Evolutionary conservation across 2,797 vertebrate genomes (phyloP).

Genomic region (Hipposideros larvatus): DNA sequence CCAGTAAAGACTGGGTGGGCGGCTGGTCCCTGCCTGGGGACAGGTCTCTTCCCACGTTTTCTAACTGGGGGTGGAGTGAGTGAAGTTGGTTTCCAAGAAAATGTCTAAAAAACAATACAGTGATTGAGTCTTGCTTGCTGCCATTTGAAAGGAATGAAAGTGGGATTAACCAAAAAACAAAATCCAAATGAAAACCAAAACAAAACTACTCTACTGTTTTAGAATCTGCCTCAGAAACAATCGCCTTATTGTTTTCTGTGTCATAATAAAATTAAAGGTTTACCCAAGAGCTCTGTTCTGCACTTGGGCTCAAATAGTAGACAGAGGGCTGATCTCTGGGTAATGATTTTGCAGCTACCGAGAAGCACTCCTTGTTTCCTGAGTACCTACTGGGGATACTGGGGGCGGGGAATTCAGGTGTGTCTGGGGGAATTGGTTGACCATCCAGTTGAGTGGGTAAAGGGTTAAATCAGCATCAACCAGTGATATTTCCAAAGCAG

Average conservation of each 20-base stretch:
- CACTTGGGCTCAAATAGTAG: not conserved
- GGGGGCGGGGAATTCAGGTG: not conserved
- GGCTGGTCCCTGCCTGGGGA: not conserved
- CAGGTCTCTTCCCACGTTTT: slow-evolving; percentile 33
- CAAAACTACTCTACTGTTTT: slow-evolving; percentile 72
- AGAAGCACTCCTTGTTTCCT: not conserved
- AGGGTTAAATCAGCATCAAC: not conserved
- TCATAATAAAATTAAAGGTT: slow-evolving; percentile 56
- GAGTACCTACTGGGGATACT: not conserved
- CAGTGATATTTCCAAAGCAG: not conserved
- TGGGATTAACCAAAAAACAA: slow-evolving; percentile 74
- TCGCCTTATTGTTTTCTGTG: slow-evolving; percentile 53
- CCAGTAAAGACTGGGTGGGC: not conserved
- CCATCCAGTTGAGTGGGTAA: not conserved
- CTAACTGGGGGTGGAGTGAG: not conserved
- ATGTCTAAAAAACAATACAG: slow-evolving; percentile 49
- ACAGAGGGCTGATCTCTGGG: not conserved
- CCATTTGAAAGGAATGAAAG: slow-evolving; percentile 83
- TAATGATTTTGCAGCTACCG: not conserved
- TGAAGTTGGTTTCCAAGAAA: slow-evolving; percentile 51
- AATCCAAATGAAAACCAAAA: slow-evolving; percentile 68
- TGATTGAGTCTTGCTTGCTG: slow-evolving; percentile 53
- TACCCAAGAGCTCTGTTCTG: slow-evolving; percentile 44
- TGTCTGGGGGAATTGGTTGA: not conserved
- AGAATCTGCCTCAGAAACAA: slow-evolving; percentile 65